Evolutionary conservation across 2,797 vertebrate genomes (phyloP).

Genomic region (Momotus momota): DNA sequence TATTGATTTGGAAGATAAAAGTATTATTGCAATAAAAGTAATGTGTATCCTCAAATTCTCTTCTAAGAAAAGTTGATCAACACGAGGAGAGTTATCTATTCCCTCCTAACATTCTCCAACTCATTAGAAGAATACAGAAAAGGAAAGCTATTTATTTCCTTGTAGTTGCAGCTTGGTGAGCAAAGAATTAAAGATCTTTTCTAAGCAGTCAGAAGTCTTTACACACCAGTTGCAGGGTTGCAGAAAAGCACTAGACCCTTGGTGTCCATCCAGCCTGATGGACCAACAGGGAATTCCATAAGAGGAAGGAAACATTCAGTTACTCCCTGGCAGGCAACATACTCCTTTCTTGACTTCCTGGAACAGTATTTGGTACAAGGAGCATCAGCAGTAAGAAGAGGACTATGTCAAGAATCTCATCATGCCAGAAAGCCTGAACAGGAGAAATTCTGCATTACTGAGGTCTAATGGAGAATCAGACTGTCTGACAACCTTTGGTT

Average conservation of each 20-base stretch:
- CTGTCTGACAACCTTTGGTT: background rate
- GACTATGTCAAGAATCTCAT: background rate
- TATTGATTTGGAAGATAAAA: background rate
- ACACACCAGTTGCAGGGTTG: background rate
- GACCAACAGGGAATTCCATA: background rate
- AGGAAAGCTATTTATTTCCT: background rate
- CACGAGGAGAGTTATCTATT: background rate
- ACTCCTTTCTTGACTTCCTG: background rate
- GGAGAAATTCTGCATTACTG: background rate
- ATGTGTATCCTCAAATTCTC: background rate
- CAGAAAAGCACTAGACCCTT: background rate
- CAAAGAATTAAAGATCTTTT: background rate
- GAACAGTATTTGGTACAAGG: background rate
- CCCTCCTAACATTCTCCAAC: background rate
- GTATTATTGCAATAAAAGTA: background rate
- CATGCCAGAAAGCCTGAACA: background rate
- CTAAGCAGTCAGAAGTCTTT: background rate
- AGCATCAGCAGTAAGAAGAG: background rate
- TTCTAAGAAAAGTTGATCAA: background rate
- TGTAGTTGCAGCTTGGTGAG: background rate
- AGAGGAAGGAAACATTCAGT: background rate
- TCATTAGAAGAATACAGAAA: background rate
- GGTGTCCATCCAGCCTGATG: background rate
- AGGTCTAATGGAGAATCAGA: background rate
- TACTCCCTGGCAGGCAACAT: background rate